Conservation (phyloP, 1,140 invertebrate species). For the Heliothis subflexa region DNA sequence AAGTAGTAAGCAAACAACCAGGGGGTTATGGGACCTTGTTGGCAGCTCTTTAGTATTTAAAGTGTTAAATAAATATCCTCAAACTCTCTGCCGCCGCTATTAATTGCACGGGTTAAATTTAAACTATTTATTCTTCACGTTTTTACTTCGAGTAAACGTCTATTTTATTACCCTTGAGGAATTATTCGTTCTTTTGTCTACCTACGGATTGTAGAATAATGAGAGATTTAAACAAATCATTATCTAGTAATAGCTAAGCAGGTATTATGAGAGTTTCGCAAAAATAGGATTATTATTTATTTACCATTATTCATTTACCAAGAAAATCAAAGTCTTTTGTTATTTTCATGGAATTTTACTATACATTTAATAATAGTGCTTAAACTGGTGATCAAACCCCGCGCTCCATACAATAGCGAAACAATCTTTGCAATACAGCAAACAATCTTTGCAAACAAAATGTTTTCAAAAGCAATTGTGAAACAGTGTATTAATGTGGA, state of each 20-base stretch:
- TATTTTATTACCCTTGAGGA: constrained; percentile 3
- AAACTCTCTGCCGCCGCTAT: constrained; percentile 8
- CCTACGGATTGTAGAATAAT: constrained; percentile 16
- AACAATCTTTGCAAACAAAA: no score
- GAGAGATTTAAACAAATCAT: constrained; percentile 6
- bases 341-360: no score
- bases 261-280: no score
- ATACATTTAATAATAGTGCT: no score
- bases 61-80: constrained; percentile 26
- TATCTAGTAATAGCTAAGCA: not conserved
- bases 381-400: no score
- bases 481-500: no score
- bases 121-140: constrained; percentile 2
- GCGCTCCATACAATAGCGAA: no score
- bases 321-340: no score
- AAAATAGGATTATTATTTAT: no score
- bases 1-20: constrained; percentile 4
- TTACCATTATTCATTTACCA: no score
- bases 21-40: constrained; percentile 8
- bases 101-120: constrained; percentile 9
- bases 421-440: no score
- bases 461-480: no score
- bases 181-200: not conserved
- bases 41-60: constrained; percentile 21
- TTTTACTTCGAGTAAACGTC: constrained; percentile 9